Percentiles rank a stretch among this genome's conserved stretches.
These are phyloP conservation scores for Euphonia xanthogaster DNA, from an alignment of 2,797 vertebrate species.

Conservation along the genomic window DNA sequence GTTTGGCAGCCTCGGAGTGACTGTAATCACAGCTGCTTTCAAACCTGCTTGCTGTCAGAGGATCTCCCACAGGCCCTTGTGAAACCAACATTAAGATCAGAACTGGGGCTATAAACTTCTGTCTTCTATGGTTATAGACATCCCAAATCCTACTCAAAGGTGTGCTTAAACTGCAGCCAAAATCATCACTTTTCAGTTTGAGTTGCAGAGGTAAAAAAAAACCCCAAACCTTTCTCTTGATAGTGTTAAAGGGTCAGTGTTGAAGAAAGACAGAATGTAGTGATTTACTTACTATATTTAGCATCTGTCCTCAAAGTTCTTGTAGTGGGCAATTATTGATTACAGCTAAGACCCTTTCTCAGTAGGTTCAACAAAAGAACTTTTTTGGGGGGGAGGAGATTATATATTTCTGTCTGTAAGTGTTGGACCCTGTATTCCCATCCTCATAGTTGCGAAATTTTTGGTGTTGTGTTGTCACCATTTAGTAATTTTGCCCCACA, in stretches of 20 bases:
- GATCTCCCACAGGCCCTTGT: background rate
- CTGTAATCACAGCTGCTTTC: conserved; percentile 22
- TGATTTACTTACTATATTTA: background rate
- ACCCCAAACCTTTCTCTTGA: background rate
- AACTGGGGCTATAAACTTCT: conserved; percentile 23
- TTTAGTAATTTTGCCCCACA: background rate
- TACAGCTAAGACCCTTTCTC: background rate
- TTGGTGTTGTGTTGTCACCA: background rate
- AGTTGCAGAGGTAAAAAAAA: background rate
- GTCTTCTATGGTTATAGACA: conserved; percentile 15
- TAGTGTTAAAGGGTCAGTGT: background rate
- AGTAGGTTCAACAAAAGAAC: background rate
- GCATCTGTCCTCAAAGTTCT: background rate
- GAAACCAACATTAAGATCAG: background rate
- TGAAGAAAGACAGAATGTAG: background rate
- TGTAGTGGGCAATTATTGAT: background rate
- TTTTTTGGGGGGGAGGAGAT: background rate
- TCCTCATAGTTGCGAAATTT: background rate
- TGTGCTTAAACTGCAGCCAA: background rate
- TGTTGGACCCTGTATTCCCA: background rate
- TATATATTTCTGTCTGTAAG: background rate
- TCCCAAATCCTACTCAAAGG: background rate
- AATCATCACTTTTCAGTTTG: background rate
- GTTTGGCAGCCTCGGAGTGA: background rate
- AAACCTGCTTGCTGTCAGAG: background rate